phyloP scores from a whole-genome alignment of 2,797 vertebrate species.

The Petrocephalus schoutedeni region DNA sequence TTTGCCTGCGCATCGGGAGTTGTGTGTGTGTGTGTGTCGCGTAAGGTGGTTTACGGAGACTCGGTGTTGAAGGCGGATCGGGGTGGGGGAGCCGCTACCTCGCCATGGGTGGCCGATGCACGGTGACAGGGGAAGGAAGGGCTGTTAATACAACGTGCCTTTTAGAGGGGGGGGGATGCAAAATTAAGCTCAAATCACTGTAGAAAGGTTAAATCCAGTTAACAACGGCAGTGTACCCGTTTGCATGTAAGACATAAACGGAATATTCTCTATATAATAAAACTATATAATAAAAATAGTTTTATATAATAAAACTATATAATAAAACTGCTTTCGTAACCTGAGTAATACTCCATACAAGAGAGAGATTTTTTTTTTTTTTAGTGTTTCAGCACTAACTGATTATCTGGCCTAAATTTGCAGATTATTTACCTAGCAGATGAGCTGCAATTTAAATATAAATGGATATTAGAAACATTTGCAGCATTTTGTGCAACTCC shows the following conservation, averaged over 20 bases:
- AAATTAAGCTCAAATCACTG: neutral
- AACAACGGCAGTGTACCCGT: neutral
- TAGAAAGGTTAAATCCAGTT: neutral
- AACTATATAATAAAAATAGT: no score
- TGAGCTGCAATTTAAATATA: neutral
- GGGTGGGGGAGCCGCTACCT: neutral
- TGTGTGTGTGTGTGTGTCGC: neutral
- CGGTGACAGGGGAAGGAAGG: neutral
- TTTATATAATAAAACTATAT: no score
- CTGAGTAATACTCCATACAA: neutral
- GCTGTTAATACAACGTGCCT: neutral
- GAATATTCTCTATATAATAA: neutral
- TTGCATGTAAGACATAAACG: neutral
- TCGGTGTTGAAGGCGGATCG: neutral
- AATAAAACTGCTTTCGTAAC: neutral
- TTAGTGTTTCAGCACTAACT: neutral
- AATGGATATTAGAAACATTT: neutral
- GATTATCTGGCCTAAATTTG: neutral
- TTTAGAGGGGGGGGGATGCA: neutral
- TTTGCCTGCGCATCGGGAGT: neutral
- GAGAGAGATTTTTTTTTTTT: neutral
- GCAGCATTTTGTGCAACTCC: neutral
- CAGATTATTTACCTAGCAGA: neutral
- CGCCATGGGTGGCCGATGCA: neutral
- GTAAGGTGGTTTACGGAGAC: neutral